Base-by-base conservation (phyloP, 2,113 vertebrate species). In the Speoplatyrhinus poulsoni region DNA sequence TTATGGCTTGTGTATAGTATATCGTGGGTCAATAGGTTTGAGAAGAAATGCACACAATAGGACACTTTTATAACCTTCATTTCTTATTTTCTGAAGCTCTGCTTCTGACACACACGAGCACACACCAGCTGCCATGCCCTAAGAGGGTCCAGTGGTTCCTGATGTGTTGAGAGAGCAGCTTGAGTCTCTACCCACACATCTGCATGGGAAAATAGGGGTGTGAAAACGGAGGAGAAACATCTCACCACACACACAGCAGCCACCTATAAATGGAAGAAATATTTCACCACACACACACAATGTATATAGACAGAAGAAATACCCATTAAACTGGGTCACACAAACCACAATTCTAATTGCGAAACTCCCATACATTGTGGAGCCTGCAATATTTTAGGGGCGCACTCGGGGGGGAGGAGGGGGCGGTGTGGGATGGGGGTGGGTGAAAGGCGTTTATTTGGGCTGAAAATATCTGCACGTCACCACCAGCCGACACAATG, bases 401-500 rank as follows among this genome's bases (percentile, higher is more conserved):
- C 64, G 19, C 76, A 75, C 62, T 58, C 79, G 10, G 3, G 6
- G 13, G 59, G 36, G 59, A 19, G 26, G 19, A 19, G 6, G 13
- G 59, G 36, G 59, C 1, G 26, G 26, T 26, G 26, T 26, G 26
- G 26, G 26, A 3, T 26, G 26, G 26, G 26, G 26, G 26, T 19
- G 19, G 26, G 26, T 26, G 26, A 2, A 26, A 26, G 74, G 67
- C 79, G 62, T 89, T 89, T 89, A 85, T 87, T 88, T 87, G 83
- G 72, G 81, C 85, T 84, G 87, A 91, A 86, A 89, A 86, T 89
- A 89, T 89, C 88, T 83, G 84, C 77, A 84, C 60, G 79, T 89
- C 82, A 79, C 81, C 83, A 73, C 86, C 87, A 85, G 90, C 88
- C 87, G 79, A 88, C 86, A 90, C 88, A 90, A 91, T 91, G 79